A percentile compares a stretch with the other conserved stretches of the same genome.
These are phyloP conservation scores for Palythoa grandis DNA, from an alignment of 92 coral and sea anemone species.

Conservation along the genomic window DNA sequence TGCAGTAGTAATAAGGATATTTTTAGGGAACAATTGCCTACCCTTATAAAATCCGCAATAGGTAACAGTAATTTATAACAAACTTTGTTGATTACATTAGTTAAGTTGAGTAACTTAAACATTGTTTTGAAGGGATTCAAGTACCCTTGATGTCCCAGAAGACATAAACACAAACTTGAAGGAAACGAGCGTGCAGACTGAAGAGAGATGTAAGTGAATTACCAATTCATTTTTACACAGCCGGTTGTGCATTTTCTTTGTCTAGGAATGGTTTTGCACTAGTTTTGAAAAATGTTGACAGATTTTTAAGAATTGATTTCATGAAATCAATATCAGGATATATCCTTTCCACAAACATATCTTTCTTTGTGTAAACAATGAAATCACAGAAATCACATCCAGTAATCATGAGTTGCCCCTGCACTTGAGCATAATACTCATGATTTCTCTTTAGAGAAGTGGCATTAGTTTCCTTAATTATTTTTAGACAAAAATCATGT, in stretches of 20 bases:
- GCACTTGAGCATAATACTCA: conserved; percentile 49
- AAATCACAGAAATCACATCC: conserved; percentile 58
- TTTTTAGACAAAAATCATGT: background rate
- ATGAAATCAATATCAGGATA: conserved; percentile 44
- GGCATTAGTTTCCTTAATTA: background rate
- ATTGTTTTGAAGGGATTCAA: background rate
- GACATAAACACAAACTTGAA: too few relatives aligned
- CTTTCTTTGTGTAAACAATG: conserved; percentile 54
- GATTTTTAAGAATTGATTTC: conserved; percentile 52
- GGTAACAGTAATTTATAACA: too few relatives aligned
- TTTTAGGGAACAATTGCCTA: too few relatives aligned
- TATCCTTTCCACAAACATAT: conserved; percentile 53
- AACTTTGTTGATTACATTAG: too few relatives aligned
- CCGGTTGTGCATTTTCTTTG: background rate
- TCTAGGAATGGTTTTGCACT: conserved; percentile 54
- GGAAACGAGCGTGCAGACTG: too few relatives aligned
- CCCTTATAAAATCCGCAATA: too few relatives aligned
- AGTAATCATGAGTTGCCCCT: conserved; percentile 53
- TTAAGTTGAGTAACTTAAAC: background rate
- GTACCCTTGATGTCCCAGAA: too few relatives aligned
- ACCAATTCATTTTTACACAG: too few relatives aligned
- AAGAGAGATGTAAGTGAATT: too few relatives aligned
- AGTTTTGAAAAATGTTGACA: conserved; percentile 45
- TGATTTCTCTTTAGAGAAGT: conserved; percentile 47
- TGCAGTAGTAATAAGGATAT: too few relatives aligned